Conservation (phyloP, 2,113 vertebrate species). For the Sander lucioperca region DNA sequence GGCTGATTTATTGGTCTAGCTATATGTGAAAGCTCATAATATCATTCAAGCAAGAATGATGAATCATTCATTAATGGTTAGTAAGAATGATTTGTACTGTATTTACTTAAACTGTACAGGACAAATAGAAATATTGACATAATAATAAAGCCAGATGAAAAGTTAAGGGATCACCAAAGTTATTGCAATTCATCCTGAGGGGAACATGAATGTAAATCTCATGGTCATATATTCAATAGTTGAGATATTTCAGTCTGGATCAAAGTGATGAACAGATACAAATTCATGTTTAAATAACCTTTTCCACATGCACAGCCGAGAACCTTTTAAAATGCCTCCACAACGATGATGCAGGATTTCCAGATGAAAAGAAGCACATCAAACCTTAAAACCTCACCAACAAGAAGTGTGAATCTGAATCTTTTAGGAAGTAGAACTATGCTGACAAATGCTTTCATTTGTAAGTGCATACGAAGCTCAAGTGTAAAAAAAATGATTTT, state of each 20-base stretch:
- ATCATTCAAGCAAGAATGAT: too few relatives aligned
- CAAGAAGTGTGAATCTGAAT: conserved; percentile 2
- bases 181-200: not conserved
- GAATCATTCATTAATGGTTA: too few relatives aligned
- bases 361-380: not conserved
- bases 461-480: not conserved
- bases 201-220: not conserved
- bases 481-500: not conserved
- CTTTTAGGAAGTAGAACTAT: conserved; percentile 10
- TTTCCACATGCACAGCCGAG: not conserved
- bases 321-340: not conserved
- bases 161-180: not conserved
- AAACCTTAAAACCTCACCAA: conserved; percentile 6
- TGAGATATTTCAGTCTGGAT: not conserved
- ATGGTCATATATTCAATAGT: not conserved
- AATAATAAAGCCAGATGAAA: not conserved
- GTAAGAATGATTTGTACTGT: too few relatives aligned
- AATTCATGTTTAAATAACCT: not conserved
- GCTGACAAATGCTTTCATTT: conserved; percentile 16
- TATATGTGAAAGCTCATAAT: too few relatives aligned
- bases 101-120: too few relatives aligned
- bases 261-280: not conserved
- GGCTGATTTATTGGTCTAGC: too few relatives aligned
- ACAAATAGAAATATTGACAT: not conserved
- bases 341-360: not conserved